phyloP scores from a whole-genome alignment of 1,140 invertebrate genomes.

The Sycophaga agraensis region DNA sequence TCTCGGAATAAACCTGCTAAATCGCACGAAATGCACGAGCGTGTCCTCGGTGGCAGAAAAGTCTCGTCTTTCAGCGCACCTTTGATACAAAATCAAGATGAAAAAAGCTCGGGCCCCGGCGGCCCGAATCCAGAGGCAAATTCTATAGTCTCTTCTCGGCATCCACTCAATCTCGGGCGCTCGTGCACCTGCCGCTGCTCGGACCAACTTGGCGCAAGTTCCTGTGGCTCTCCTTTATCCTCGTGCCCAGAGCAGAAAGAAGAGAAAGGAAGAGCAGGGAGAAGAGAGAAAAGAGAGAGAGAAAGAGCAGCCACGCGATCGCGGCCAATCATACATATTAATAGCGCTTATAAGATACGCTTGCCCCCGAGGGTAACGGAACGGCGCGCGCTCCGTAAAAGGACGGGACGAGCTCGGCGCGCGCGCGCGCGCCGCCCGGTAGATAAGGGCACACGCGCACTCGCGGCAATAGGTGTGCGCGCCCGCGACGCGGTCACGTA shows the following conservation, averaged over 20 bases:
- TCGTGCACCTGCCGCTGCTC: constrained; percentile 33
- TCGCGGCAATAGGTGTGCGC: no score
- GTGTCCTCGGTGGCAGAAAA: no score
- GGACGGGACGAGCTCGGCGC: constrained; percentile 3
- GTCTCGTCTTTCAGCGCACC: not conserved
- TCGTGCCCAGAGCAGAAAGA: not conserved
- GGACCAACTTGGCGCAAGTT: not conserved
- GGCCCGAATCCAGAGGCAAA: no score
- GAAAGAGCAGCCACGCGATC: constrained; percentile 24
- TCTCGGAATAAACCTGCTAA: no score
- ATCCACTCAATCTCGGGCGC: constrained; percentile 17
- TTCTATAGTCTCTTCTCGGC: no score
- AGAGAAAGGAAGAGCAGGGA: no score
- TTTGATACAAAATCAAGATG: not conserved
- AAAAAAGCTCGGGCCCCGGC: no score
- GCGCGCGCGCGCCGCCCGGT: not conserved
- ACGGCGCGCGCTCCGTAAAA: constrained; percentile 18
- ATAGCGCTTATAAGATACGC: constrained; percentile 38
- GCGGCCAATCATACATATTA: constrained; percentile 50
- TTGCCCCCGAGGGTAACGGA: constrained; percentile 33
- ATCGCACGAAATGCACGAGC: no score
- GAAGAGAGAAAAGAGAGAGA: no score
- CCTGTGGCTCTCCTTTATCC: not conserved
- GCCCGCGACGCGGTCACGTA: no score
- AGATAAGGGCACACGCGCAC: constrained; percentile 9